Conservation (phyloP, 2,888 invertebrate genomes). For the Ochropleura plecta region DNA sequence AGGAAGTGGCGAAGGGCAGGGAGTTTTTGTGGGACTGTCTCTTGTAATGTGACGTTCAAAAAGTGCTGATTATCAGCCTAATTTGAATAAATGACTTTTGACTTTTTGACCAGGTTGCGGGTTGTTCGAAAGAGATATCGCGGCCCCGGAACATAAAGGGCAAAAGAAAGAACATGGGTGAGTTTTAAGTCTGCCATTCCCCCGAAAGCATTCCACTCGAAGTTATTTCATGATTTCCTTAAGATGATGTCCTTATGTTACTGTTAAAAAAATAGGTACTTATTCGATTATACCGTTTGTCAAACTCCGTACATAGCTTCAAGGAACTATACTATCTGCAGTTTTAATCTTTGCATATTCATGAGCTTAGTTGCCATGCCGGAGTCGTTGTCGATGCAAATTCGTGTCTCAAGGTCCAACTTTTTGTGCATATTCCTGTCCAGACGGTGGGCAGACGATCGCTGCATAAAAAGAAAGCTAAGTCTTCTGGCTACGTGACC, state of each 20-base stretch:
- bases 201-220: no score
- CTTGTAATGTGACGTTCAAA: no score
- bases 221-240: no score
- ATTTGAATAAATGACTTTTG: no score
- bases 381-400: conserved; percentile 57
- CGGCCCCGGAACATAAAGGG: no score
- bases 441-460: conserved; percentile 62
- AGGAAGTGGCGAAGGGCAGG: no score
- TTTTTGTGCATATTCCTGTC: conserved; percentile 69
- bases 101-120: no score
- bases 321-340: conserved; percentile 31
- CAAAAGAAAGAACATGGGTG: no score
- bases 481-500: conserved; percentile 51
- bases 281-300: not conserved
- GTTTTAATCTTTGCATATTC: conserved; percentile 40
- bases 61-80: no score
- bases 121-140: no score
- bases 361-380: conserved; percentile 47
- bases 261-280: not conserved
- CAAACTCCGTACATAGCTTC: not conserved
- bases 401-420: conserved; percentile 69
- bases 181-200: no score
- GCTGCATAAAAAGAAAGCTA: conserved; percentile 59
- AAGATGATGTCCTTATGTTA: not conserved
- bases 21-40: no score